Evolutionary conservation across 92 coral and sea anemone genomes (phyloP).

Genomic region (Epizoanthus stellaris): DNA sequence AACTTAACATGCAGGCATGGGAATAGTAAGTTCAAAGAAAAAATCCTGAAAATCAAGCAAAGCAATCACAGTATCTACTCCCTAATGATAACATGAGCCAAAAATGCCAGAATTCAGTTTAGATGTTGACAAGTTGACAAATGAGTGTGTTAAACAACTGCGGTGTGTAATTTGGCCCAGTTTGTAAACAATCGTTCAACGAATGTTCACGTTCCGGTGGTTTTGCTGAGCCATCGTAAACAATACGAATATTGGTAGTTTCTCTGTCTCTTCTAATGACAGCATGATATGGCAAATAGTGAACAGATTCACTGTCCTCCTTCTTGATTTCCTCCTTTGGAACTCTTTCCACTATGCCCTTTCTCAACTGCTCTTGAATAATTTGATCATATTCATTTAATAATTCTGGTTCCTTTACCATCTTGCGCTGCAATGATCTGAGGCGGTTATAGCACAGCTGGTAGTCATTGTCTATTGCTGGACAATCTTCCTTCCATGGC

Average conservation of each 20-base stretch:
- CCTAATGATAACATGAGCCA: too few relatives aligned
- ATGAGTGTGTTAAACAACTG: constrained; percentile 57
- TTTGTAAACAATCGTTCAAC: too few relatives aligned
- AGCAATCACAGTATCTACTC: too few relatives aligned
- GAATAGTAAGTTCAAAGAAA: too few relatives aligned
- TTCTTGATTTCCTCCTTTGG: constrained; percentile 9
- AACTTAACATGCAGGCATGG: too few relatives aligned
- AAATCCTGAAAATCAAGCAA: too few relatives aligned
- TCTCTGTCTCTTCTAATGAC: constrained; percentile 55
- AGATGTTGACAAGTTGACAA: too few relatives aligned
- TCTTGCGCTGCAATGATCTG: constrained; percentile 52
- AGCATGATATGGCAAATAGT: constrained; percentile 42
- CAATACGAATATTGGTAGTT: constrained; percentile 56
- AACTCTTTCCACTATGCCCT: constrained; percentile 56
- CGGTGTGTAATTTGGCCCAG: too few relatives aligned
- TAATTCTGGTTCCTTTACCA: constrained; percentile 56
- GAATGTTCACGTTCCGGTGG: too few relatives aligned
- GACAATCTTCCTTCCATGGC: constrained; percentile 65
- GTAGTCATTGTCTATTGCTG: constrained; percentile 46
- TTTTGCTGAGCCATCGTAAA: constrained; percentile 44
- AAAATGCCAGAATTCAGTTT: too few relatives aligned
- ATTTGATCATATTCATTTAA: constrained; percentile 55
- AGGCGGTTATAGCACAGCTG: constrained; percentile 57
- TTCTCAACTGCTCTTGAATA: constrained; percentile 49
- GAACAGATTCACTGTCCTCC: constrained; percentile 19